Evolutionary conservation across 2,113 vertebrate genomes (phyloP).

Genomic region (Amblyopsis rosae): DNA sequence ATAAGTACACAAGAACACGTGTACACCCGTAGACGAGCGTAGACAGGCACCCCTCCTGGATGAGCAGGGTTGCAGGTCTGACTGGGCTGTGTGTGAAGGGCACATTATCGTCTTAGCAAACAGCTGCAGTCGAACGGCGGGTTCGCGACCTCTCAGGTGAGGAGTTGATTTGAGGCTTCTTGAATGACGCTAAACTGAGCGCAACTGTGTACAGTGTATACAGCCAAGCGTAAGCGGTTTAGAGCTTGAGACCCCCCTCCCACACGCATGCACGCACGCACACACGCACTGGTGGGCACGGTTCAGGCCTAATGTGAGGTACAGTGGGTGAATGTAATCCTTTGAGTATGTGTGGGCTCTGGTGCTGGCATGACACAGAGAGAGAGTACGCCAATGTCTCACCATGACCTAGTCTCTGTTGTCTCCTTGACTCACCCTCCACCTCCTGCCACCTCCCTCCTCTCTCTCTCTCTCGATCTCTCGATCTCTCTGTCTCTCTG

Average conservation of each 20-base stretch:
- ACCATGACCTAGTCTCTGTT: slow-evolving; percentile 26
- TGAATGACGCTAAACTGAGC: too few species aligned
- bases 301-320: background rate
- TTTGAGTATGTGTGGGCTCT: background rate
- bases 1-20: too few species aligned
- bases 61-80: background rate
- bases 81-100: slow-evolving; percentile 22
- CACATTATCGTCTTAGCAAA: slow-evolving; percentile 3
- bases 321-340: background rate
- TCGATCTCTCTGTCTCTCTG: slow-evolving; percentile 30
- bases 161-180: too few species aligned
- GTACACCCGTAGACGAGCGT: too few species aligned
- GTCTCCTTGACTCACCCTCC: slow-evolving; percentile 42
- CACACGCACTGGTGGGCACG: too few species aligned
- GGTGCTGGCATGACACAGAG: slow-evolving; percentile 14
- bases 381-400: background rate
- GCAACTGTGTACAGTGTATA: too few species aligned
- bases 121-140: background rate
- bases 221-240: too few species aligned
- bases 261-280: too few species aligned
- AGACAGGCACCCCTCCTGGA: background rate
- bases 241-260: too few species aligned
- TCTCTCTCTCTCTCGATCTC: slow-evolving; percentile 11
- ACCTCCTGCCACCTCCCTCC: slow-evolving; percentile 54
- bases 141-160: too few species aligned